These are phyloP conservation scores for Idaea biselata DNA, from an alignment of 2,888 invertebrate genomes.

Conservation along the genomic window DNA sequence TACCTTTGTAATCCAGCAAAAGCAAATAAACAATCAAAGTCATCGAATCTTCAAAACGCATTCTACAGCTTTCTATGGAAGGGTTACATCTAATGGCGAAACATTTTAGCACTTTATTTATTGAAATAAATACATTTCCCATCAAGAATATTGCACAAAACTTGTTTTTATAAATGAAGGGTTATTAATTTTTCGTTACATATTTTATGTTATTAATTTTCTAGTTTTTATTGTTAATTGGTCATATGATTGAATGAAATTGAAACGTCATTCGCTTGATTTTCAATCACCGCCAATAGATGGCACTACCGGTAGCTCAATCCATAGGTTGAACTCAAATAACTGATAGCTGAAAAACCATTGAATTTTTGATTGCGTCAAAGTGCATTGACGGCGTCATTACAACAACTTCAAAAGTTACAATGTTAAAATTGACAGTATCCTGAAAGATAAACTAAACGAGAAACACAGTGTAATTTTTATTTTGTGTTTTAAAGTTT, in stretches of 20 bases:
- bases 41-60: neutral
- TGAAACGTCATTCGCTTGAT: neutral
- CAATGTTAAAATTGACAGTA: slow-evolving; percentile 2
- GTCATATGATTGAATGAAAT: neutral
- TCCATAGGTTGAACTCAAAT: neutral
- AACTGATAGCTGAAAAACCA: neutral
- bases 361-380: neutral
- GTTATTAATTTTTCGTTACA: neutral
- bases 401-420: neutral
- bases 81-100: neutral
- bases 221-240: neutral
- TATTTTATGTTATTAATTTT: neutral
- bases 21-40: slow-evolving; percentile 5
- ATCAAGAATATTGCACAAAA: neutral
- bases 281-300: neutral
- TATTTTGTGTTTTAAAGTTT: slow-evolving; percentile 9
- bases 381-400: slow-evolving; percentile 2
- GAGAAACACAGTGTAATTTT: slow-evolving; percentile 22
- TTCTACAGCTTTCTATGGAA: neutral
- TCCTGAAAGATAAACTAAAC: slow-evolving; percentile 3
- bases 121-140: neutral
- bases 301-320: neutral
- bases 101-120: neutral
- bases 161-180: neutral
- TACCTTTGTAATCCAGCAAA: slow-evolving; percentile 11